phyloP scores from a whole-genome alignment of 2,797 vertebrate species.

The Peromyscus melanophrys region DNA sequence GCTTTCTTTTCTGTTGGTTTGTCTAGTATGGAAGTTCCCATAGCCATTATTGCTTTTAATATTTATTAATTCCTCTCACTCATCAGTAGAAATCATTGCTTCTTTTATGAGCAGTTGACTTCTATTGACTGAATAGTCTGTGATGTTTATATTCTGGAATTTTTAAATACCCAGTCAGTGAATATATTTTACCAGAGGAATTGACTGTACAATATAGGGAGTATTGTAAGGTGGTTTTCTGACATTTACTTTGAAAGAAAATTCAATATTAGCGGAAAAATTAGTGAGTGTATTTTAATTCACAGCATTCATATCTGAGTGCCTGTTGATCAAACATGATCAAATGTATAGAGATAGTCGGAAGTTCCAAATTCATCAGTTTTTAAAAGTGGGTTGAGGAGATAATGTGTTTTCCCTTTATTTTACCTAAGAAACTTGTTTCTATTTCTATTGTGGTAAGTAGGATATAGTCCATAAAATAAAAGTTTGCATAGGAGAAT shows the following conservation, averaged over 20 bases:
- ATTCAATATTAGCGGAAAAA: slow-evolving; percentile 62
- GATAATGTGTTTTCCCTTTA: slow-evolving; percentile 15
- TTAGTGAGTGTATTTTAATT: slow-evolving; percentile 60
- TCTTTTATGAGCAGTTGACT: slow-evolving; percentile 5
- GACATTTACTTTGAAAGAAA: slow-evolving; percentile 70
- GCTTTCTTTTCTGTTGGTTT: slow-evolving; percentile 13
- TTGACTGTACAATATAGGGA: slow-evolving; percentile 31
- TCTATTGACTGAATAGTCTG: slow-evolving; percentile 57
- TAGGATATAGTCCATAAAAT: slow-evolving; percentile 79
- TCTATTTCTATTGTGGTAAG: slow-evolving; percentile 51
- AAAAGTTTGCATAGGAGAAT: slow-evolving; percentile 63
- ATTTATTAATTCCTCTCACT: slow-evolving; percentile 36
- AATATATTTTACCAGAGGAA: slow-evolving; percentile 65
- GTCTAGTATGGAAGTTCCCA: not conserved
- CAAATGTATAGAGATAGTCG: not conserved
- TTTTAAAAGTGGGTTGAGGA: slow-evolving; percentile 39
- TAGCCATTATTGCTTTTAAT: not conserved
- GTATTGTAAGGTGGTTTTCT: slow-evolving; percentile 62
- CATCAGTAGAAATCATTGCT: slow-evolving; percentile 9
- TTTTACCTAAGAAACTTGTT: slow-evolving; percentile 14
- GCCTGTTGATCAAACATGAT: slow-evolving; percentile 53
- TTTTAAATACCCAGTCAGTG: slow-evolving; percentile 62
- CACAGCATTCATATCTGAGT: slow-evolving; percentile 21
- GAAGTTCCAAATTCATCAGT: slow-evolving; percentile 44
- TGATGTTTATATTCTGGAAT: slow-evolving; percentile 50